Evolutionary conservation across 2,888 invertebrate species (phyloP).

Genomic region (Pardosa pseudoannulata): DNA sequence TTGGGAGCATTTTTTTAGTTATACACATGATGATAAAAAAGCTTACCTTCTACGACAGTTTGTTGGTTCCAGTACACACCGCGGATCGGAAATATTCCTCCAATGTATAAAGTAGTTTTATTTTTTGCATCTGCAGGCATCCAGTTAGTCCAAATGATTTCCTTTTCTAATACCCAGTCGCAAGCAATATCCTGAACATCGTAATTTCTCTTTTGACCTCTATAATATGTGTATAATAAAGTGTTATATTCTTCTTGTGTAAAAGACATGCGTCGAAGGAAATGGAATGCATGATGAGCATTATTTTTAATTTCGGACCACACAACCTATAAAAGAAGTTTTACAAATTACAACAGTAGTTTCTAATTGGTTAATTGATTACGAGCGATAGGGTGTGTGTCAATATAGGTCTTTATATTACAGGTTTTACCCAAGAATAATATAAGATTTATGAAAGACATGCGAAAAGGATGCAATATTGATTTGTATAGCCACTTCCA

Average conservation of each 20-base stretch:
- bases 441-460: no score
- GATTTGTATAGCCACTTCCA: no score
- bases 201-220: slow-evolving; percentile 16
- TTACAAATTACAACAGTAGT: no score
- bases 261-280: slow-evolving; percentile 78
- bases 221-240: slow-evolving; percentile 77
- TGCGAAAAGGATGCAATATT: no score
- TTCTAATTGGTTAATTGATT: no score
- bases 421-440: no score
- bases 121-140: slow-evolving; percentile 77
- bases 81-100: slow-evolving; percentile 85
- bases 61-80: slow-evolving; percentile 82
- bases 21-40: no score
- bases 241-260: slow-evolving; percentile 80
- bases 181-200: slow-evolving; percentile 82
- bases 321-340: slow-evolving; percentile 76
- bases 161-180: slow-evolving; percentile 82
- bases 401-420: no score
- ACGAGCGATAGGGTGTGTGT: no score
- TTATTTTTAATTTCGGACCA: slow-evolving; percentile 81
- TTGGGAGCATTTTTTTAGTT: no score
- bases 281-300: slow-evolving; percentile 78
- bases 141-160: slow-evolving; percentile 79
- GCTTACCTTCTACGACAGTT: slow-evolving; percentile 81
- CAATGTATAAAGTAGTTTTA: slow-evolving; percentile 81